Percentiles rank a stretch among this genome's conserved stretches.
Evolutionary conservation across 2,888 invertebrate genomes (phyloP).

Genomic region (Chrysodeixis includens): DNA sequence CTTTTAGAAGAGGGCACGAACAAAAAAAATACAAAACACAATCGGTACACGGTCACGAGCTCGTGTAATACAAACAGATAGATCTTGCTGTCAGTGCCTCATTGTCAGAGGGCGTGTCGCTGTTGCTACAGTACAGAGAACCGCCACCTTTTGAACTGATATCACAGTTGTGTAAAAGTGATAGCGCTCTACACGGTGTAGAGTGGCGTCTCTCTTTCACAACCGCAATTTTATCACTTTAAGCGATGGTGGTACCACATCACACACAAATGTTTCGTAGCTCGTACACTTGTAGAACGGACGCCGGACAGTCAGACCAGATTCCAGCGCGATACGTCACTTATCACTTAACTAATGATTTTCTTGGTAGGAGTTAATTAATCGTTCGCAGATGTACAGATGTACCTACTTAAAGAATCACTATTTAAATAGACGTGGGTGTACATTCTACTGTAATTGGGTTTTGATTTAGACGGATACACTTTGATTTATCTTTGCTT

Average conservation of each 20-base stretch:
- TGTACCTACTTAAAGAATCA: slow-evolving; percentile 24
- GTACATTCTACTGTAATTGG: slow-evolving; percentile 37
- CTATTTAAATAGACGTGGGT: slow-evolving; percentile 25
- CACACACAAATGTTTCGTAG: slow-evolving; percentile 39
- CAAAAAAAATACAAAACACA: slow-evolving; percentile 71
- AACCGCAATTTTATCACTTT: too few species aligned
- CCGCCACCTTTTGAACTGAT: too few species aligned
- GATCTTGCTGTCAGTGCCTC: slow-evolving; percentile 71
- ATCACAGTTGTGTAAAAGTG: too few species aligned
- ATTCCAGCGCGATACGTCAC: slow-evolving; percentile 45
- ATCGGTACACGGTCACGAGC: slow-evolving; percentile 71
- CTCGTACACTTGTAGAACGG: slow-evolving; percentile 25
- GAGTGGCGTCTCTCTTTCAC: too few species aligned
- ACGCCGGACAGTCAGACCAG: slow-evolving; percentile 39
- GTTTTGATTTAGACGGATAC: slow-evolving; percentile 9
- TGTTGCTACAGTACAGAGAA: not conserved
- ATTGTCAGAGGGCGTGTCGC: slow-evolving; percentile 63
- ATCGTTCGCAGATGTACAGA: slow-evolving; percentile 46
- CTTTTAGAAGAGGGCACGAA: slow-evolving; percentile 53
- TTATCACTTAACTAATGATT: slow-evolving; percentile 59
- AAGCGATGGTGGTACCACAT: too few species aligned
- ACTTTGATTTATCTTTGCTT: slow-evolving; percentile 26
- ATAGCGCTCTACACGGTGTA: too few species aligned
- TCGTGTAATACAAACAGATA: slow-evolving; percentile 82
- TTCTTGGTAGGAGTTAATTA: slow-evolving; percentile 53